Conservation (phyloP, 2,888 invertebrate genomes). For the Tillus elongatus region DNA sequence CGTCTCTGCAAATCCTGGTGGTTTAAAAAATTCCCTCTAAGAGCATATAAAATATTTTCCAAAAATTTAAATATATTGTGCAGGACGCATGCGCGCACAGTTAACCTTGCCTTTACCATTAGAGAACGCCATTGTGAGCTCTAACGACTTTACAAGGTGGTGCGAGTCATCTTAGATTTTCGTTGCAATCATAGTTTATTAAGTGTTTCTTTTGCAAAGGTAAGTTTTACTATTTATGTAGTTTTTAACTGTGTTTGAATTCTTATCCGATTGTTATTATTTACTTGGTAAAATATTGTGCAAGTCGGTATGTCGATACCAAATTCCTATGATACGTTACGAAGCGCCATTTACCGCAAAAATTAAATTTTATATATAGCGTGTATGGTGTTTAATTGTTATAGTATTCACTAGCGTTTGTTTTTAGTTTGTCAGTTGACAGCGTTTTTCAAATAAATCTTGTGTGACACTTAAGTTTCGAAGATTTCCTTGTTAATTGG, state of each 20-base stretch:
- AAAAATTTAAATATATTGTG: too few relatives aligned
- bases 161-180: constrained; percentile 61
- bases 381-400: constrained; percentile 21
- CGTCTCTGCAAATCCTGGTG: too few relatives aligned
- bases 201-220: constrained; percentile 41
- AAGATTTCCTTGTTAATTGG: too few relatives aligned
- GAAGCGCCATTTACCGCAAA: constrained; percentile 53
- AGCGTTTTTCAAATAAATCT: too few relatives aligned
- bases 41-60: too few relatives aligned
- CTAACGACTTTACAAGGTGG: constrained; percentile 61
- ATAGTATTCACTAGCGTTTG: too few relatives aligned
- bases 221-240: constrained; percentile 30
- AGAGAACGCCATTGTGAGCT: constrained; percentile 78
- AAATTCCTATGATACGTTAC: constrained; percentile 60
- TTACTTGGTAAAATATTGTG: constrained; percentile 41
- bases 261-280: constrained; percentile 41
- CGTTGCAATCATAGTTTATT: constrained; percentile 56
- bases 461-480: too few relatives aligned
- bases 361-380: constrained; percentile 32
- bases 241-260: constrained; percentile 34
- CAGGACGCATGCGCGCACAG: background rate
- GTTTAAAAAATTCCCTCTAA: too few relatives aligned
- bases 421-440: too few relatives aligned
- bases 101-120: constrained; percentile 21
- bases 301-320: constrained; percentile 54